Conservation (phyloP, 1,140 invertebrate genomes). For the Pachypeltis micranthus region DNA sequence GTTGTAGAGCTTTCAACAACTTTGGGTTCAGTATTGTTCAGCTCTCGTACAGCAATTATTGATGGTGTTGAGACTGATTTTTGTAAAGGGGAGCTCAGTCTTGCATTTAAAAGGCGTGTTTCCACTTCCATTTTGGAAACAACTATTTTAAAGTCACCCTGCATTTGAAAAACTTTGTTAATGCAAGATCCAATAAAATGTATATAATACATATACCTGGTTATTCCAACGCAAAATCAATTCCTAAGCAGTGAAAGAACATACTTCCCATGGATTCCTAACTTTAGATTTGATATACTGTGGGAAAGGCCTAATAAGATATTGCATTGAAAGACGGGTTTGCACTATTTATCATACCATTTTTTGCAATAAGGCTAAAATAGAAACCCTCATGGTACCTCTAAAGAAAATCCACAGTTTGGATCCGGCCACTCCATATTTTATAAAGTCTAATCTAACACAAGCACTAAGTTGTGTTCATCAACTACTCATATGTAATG, state of each 20-base stretch:
- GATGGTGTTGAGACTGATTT: slow-evolving; percentile 85
- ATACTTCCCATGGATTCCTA: neutral
- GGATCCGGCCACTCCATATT: neutral
- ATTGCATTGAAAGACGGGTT: too few relatives aligned
- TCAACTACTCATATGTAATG: too few relatives aligned
- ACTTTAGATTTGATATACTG: too few relatives aligned
- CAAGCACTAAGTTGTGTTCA: too few relatives aligned
- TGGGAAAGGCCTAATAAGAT: too few relatives aligned
- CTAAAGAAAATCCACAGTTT: neutral
- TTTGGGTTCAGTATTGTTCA: slow-evolving; percentile 30
- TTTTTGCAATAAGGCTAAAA: slow-evolving; percentile 1
- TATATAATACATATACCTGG: slow-evolving; percentile 10
- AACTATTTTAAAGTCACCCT: slow-evolving; percentile 48
- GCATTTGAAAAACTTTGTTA: slow-evolving; percentile 9
- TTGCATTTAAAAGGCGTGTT: slow-evolving; percentile 51
- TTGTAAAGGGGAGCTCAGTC: slow-evolving; percentile 56
- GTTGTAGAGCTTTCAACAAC: slow-evolving; percentile 30
- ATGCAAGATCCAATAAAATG: slow-evolving; percentile 19
- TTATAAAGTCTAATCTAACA: too few relatives aligned
- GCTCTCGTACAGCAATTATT: slow-evolving; percentile 56
- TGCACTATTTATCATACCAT: too few relatives aligned
- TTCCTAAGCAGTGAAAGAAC: slow-evolving; percentile 20
- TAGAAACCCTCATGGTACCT: slow-evolving; percentile 18
- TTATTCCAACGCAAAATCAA: slow-evolving; percentile 9
- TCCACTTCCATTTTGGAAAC: slow-evolving; percentile 45